Conservation (phyloP, 2,113 vertebrate genomes). For the Onychostoma macrolepis region DNA sequence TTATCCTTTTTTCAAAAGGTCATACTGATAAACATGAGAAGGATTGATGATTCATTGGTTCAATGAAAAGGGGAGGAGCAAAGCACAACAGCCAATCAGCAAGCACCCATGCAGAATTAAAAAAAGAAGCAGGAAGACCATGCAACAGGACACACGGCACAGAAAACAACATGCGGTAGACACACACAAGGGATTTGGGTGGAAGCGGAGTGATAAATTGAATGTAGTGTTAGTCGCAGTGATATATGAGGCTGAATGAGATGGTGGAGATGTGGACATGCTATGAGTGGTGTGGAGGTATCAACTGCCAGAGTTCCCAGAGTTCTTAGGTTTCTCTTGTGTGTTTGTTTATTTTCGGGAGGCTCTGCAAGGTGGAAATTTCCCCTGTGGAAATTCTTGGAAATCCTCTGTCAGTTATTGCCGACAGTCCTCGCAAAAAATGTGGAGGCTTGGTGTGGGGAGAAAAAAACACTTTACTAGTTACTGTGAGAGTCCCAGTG, state of each 20-base stretch:
- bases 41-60: background rate
- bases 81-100: conserved; percentile 38
- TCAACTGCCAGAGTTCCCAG: conserved; percentile 84
- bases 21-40: conserved; percentile 29
- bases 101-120: conserved; percentile 23
- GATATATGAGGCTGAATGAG: conserved; percentile 57
- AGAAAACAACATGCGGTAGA: conserved; percentile 81
- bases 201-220: conserved; percentile 71
- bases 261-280: conserved; percentile 81
- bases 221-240: conserved; percentile 76
- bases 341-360: conserved; percentile 59
- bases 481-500: conserved; percentile 73
- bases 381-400: conserved; percentile 72
- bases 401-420: conserved; percentile 84
- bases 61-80: background rate
- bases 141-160: conserved; percentile 55
- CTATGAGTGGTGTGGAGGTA: conserved; percentile 87
- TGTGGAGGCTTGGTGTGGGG: conserved; percentile 73
- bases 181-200: conserved; percentile 62
- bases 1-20: background rate
- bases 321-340: conserved; percentile 63
- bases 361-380: conserved; percentile 42
- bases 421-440: conserved; percentile 83
- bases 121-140: background rate
- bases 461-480: conserved; percentile 56